Evolutionary conservation across 2,113 vertebrate genomes (phyloP).

Genomic region (Lipotes vexillifer): DNA sequence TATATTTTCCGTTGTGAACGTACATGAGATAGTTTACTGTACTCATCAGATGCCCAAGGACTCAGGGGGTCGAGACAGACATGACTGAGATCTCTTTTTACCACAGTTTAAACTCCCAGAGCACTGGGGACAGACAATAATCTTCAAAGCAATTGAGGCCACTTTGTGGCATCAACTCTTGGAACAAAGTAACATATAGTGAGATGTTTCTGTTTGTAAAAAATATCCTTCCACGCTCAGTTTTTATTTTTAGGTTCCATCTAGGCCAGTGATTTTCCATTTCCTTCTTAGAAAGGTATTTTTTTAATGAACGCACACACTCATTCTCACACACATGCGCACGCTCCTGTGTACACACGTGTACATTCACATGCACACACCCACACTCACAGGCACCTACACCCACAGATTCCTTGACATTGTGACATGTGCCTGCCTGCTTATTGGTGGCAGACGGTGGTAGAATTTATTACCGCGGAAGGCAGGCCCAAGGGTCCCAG

Average conservation of each 20-base stretch:
- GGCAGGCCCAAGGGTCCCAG: not conserved
- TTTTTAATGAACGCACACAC: not conserved
- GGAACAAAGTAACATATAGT: not conserved
- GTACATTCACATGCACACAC: no score
- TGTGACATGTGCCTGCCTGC: not conserved
- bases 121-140: not conserved
- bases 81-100: not conserved
- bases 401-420: not conserved
- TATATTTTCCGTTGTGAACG: not conserved
- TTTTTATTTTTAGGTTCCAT: conserved; percentile 12
- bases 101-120: not conserved
- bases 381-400: no score
- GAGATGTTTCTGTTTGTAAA: conserved; percentile 25
- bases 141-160: not conserved
- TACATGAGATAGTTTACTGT: not conserved
- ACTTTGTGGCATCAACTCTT: not conserved
- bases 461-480: not conserved
- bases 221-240: not conserved
- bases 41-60: not conserved
- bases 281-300: conserved; percentile 2
- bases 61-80: not conserved
- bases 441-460: not conserved
- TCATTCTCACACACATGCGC: not conserved
- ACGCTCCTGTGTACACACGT: not conserved
- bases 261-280: not conserved